These are phyloP conservation scores for Sylvia borin DNA, from an alignment of 2,797 vertebrate species.

Conservation along the genomic window DNA sequence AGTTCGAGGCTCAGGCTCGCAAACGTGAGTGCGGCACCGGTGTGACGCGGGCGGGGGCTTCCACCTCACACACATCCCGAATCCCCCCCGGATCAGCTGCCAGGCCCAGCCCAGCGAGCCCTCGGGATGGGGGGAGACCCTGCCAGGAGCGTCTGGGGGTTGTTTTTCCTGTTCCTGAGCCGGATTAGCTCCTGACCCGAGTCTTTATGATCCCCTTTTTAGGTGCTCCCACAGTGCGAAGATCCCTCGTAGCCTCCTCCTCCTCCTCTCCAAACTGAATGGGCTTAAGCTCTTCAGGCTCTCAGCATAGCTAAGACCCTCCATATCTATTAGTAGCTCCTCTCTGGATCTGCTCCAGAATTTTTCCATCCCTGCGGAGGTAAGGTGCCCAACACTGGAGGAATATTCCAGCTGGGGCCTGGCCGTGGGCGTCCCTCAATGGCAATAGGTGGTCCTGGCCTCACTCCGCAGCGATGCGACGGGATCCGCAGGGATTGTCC, in stretches of 20 bases:
- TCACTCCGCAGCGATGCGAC: conserved; percentile 51
- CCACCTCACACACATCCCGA: background rate
- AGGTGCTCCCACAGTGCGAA: conserved; percentile 61
- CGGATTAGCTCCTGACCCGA: conserved; percentile 42
- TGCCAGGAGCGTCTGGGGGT: conserved; percentile 2
- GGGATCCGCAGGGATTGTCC: background rate
- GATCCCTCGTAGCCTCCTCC: conserved; percentile 64
- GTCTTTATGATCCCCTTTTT: conserved; percentile 69
- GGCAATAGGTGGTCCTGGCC: conserved; percentile 28
- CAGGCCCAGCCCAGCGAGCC: background rate
- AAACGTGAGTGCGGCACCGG: conserved; percentile 84
- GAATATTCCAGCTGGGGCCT: conserved; percentile 49
- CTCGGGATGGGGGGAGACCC: background rate
- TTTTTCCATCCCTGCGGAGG: conserved; percentile 66
- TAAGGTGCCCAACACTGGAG: conserved; percentile 62
- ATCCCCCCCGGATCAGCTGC: background rate
- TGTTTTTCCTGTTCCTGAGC: conserved; percentile 42
- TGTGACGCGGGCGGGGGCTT: background rate
- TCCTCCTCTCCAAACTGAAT: conserved; percentile 68
- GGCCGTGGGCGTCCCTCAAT: conserved; percentile 44
- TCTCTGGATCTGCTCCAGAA: conserved; percentile 67
- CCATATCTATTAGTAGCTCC: conserved; percentile 64
- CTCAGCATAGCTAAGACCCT: conserved; percentile 63
- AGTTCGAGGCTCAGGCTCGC: conserved; percentile 90
- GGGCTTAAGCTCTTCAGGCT: conserved; percentile 67